Conservation (phyloP, 2,797 vertebrate genomes). For the Phrynocephalus vlangalii region DNA sequence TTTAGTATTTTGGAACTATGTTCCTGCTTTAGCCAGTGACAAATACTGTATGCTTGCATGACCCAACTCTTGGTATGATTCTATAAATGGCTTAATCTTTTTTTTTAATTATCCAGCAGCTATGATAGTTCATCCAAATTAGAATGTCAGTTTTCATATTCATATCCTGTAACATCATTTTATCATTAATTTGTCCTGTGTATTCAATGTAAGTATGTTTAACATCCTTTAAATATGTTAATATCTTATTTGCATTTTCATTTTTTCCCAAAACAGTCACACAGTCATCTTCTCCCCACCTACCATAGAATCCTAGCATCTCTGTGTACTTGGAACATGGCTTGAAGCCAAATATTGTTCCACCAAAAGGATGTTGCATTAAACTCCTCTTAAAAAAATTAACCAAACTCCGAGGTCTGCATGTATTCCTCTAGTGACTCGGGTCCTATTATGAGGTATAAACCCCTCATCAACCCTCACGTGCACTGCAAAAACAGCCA, state of each 20-base stretch:
- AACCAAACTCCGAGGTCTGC: too few relatives aligned
- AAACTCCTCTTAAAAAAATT: too few relatives aligned
- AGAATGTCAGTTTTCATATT: conserved; percentile 17
- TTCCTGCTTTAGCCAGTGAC: neutral
- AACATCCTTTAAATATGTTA: conserved; percentile 13
- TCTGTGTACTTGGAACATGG: too few relatives aligned
- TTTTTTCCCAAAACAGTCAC: neutral
- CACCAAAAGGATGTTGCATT: too few relatives aligned
- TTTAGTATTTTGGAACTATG: neutral
- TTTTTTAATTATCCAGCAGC: neutral
- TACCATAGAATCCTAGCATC: neutral
- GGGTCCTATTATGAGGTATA: too few relatives aligned
- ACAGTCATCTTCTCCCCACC: neutral
- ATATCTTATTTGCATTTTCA: conserved; percentile 3
- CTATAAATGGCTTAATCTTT: conserved; percentile 7
- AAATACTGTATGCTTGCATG: neutral
- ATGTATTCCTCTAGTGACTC: too few relatives aligned
- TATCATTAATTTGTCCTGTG: conserved; percentile 1
- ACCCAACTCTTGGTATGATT: neutral
- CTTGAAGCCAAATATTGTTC: too few relatives aligned
- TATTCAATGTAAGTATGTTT: conserved; percentile 11
- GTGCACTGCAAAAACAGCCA: too few relatives aligned
- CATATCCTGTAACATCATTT: conserved; percentile 10
- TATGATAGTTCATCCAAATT: neutral
- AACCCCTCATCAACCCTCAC: too few relatives aligned